phyloP scores from a whole-genome alignment of 2,113 vertebrate genomes.

The Corythornis vintsioides region DNA sequence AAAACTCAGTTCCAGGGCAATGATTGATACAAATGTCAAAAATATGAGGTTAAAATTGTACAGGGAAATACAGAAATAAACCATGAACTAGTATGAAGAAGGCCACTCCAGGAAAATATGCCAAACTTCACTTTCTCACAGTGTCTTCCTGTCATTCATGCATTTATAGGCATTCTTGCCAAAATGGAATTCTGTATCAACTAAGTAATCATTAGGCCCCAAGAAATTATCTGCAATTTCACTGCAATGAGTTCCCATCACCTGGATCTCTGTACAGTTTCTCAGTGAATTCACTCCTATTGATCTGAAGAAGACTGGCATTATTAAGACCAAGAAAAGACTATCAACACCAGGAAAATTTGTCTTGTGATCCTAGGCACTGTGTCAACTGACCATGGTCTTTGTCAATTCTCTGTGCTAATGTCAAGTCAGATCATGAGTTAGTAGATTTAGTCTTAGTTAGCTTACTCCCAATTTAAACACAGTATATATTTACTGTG shows the following conservation, averaged over 20 bases:
- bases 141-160: neutral
- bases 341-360: neutral
- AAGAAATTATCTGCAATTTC: neutral
- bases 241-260: neutral
- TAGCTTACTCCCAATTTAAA: neutral
- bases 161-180: neutral
- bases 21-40: conserved; percentile 31
- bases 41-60: conserved; percentile 4
- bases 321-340: neutral
- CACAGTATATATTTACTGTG: neutral
- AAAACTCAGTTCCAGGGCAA: neutral
- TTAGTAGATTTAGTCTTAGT: neutral
- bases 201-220: neutral
- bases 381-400: neutral
- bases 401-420: neutral
- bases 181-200: neutral
- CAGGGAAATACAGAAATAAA: neutral
- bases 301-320: neutral
- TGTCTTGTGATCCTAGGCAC: neutral
- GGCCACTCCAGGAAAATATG: neutral
- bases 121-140: conserved; percentile 1
- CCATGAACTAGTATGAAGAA: neutral
- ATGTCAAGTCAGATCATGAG: neutral
- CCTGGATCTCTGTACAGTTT: neutral
- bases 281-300: neutral